A percentile compares a stretch with the other conserved stretches of the same genome.
phyloP scores from a whole-genome alignment of 2,113 vertebrate species.

The Melanocharis versteri region DNA sequence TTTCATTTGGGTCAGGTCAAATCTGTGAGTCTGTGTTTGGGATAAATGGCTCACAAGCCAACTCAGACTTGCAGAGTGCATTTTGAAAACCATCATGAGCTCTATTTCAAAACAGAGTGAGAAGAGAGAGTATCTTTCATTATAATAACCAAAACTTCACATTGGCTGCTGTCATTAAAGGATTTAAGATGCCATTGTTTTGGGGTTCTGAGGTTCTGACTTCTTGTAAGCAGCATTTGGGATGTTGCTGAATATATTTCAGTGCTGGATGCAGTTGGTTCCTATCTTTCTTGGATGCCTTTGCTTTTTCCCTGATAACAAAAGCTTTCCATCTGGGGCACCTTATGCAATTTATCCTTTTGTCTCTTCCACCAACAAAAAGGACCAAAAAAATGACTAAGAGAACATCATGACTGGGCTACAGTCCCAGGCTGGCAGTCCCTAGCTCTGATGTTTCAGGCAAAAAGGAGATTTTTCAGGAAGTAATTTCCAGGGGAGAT shows the following conservation, averaged over 20 bases:
- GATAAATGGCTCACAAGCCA: neutral
- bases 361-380: constrained; percentile 6
- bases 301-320: constrained; percentile 7
- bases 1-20: neutral
- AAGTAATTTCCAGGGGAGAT: neutral
- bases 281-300: constrained; percentile 24
- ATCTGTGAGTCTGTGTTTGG: neutral
- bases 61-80: neutral
- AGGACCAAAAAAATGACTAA: neutral
- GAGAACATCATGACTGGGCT: constrained; percentile 16
- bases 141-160: neutral
- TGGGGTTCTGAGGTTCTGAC: neutral
- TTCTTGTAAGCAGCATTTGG: neutral
- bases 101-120: neutral
- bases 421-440: constrained; percentile 25
- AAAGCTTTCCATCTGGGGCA: constrained; percentile 17
- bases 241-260: neutral
- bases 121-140: neutral
- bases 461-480: constrained; percentile 22
- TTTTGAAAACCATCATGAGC: neutral
- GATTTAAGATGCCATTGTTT: neutral
- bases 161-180: neutral
- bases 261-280: neutral
- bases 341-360: constrained; percentile 21
- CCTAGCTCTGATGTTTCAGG: neutral